Evolutionary conservation across 2,797 vertebrate genomes (phyloP).

Genomic region (Sebastes iracundus): DNA sequence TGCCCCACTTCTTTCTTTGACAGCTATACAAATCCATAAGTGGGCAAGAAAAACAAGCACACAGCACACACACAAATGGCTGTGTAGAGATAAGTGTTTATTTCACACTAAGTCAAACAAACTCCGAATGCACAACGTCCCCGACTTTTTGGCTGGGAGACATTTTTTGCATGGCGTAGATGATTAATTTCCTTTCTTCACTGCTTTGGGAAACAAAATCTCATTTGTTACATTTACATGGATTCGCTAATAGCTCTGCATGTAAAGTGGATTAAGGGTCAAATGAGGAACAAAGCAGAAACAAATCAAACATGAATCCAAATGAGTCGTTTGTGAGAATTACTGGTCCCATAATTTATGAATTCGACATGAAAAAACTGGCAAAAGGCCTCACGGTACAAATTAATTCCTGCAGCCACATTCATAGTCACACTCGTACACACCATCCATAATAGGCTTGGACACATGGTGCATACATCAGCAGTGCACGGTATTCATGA

Average conservation of each 20-base stretch:
- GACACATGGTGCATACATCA: constrained; percentile 54
- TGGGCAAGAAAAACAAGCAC: background rate
- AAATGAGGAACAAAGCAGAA: constrained; percentile 57
- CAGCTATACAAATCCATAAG: constrained; percentile 11
- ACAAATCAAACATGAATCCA: constrained; percentile 64
- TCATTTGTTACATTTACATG: constrained; percentile 30
- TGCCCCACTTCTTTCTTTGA: background rate
- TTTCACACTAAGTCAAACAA: constrained; percentile 10
- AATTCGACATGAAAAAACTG: constrained; percentile 50
- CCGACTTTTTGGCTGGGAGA: constrained; percentile 11
- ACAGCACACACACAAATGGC: background rate
- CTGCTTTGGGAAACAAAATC: constrained; percentile 39
- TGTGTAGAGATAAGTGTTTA: constrained; percentile 5
- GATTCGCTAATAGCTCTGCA: constrained; percentile 32
- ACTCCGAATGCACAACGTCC: background rate
- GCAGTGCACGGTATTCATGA: constrained; percentile 11
- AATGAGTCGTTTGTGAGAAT: constrained; percentile 61
- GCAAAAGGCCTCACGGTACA: constrained; percentile 30
- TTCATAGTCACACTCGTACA: constrained; percentile 54
- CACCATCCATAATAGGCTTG: constrained; percentile 36
- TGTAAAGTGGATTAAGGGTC: constrained; percentile 51
- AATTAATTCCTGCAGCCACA: constrained; percentile 57
- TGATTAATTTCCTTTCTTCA: constrained; percentile 46
- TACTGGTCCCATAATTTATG: constrained; percentile 54
- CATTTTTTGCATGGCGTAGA: constrained; percentile 1